Evolutionary conservation across 2,888 invertebrate species (phyloP).

Genomic region (Apotomis turbidana): DNA sequence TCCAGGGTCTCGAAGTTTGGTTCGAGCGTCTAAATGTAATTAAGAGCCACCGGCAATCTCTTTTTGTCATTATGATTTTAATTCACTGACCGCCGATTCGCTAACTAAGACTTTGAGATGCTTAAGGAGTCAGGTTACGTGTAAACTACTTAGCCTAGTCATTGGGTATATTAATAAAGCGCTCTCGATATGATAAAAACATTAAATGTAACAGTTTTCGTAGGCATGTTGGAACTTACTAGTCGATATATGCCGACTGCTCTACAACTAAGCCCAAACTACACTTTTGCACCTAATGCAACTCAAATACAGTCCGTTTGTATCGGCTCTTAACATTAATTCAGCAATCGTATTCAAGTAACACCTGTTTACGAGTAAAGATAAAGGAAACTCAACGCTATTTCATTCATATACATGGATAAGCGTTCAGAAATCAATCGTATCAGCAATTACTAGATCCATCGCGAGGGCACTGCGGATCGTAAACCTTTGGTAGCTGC

Average conservation of each 20-base stretch:
- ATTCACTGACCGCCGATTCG: not conserved
- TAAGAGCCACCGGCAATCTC: not conserved
- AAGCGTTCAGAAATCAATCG: slow-evolving; percentile 8
- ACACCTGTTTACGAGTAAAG: not conserved
- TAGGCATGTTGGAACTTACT: no score
- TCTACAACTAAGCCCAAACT: no score
- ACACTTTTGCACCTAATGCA: no score
- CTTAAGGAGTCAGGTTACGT: no score
- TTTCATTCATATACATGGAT: not conserved
- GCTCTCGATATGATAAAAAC: no score
- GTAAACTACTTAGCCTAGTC: no score
- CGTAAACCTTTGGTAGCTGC: slow-evolving; percentile 7
- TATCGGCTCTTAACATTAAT: no score
- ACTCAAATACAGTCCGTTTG: no score
- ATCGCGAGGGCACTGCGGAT: not conserved
- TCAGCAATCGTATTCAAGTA: no score
- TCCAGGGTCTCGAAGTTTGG: not conserved
- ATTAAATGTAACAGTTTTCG: no score
- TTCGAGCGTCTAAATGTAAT: not conserved
- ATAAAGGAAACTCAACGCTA: not conserved
- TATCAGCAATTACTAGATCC: slow-evolving; percentile 4
- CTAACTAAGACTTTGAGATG: not conserved
- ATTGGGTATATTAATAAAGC: no score
- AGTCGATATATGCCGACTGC: no score
- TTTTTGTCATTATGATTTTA: slow-evolving; percentile 1